These are phyloP conservation scores for Helobdella robusta DNA, from an alignment of 2,888 invertebrate genomes.

Conservation along the genomic window DNA sequence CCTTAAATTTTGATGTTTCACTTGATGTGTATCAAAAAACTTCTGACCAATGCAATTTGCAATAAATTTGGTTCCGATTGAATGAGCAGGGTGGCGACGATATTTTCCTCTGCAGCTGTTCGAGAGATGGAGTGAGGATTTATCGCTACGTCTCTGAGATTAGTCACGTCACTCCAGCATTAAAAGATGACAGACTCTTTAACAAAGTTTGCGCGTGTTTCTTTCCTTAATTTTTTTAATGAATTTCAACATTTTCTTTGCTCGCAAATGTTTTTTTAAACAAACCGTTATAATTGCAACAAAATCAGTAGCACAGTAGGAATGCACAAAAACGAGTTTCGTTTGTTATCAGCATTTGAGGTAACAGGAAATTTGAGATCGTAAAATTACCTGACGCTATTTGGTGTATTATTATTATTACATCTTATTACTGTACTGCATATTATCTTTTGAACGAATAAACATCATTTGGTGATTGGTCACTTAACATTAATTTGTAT, in stretches of 20 bases:
- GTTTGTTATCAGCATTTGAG: too few species aligned
- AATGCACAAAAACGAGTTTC: too few species aligned
- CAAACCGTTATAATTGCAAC: neutral
- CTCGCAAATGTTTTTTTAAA: neutral
- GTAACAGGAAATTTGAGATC: too few species aligned
- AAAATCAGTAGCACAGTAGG: too few species aligned
- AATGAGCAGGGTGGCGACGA: conserved; percentile 36
- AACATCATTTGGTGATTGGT: too few species aligned
- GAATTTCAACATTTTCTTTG: too few species aligned
- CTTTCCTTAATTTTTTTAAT: too few species aligned
- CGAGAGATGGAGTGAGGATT: conserved; percentile 19
- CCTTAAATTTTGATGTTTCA: neutral
- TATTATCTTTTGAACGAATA: too few species aligned
- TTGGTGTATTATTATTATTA: too few species aligned
- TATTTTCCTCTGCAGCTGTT: conserved; percentile 31
- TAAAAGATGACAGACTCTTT: conserved; percentile 23
- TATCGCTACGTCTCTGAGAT: conserved; percentile 31
- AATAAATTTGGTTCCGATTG: neutral
- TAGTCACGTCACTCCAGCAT: conserved; percentile 28
- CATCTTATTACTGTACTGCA: too few species aligned
- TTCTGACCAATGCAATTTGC: neutral
- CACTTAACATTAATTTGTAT: too few species aligned
- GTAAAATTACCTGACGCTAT: too few species aligned
- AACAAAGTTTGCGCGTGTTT: conserved; percentile 6
- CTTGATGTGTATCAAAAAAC: neutral